Percentiles rank a stretch among this genome's conserved stretches.
phyloP scores from a whole-genome alignment of 1,140 invertebrate species.

The Apis florea region DNA sequence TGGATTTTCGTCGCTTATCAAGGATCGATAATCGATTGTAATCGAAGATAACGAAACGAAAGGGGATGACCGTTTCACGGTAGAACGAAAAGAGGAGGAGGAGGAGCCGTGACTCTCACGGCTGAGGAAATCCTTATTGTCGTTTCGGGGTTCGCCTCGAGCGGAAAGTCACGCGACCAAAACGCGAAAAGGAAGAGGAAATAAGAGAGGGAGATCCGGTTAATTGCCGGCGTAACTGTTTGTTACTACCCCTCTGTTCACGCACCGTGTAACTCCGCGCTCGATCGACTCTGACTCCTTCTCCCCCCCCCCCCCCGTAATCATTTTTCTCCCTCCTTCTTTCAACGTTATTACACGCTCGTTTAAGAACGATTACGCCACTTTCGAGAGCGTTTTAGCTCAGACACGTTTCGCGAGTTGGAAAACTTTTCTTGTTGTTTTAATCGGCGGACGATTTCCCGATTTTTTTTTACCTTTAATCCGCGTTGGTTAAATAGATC shows the following conservation, averaged over 20 bases:
- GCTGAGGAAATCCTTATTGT: constrained; percentile 61
- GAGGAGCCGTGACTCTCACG: constrained; percentile 56
- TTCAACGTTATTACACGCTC: constrained; percentile 11
- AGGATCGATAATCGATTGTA: too few species aligned
- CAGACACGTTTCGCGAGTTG: neutral
- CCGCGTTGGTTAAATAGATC: too few species aligned
- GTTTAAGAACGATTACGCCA: neutral
- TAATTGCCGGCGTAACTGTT: constrained; percentile 54
- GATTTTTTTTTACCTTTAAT: too few species aligned
- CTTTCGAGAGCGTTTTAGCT: neutral
- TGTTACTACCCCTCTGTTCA: constrained; percentile 41
- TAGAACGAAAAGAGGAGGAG: constrained; percentile 34
- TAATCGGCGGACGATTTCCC: too few species aligned
- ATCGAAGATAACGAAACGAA: constrained; percentile 19
- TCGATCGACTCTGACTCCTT: neutral
- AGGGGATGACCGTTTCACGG: constrained; percentile 8
- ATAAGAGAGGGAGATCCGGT: constrained; percentile 57
- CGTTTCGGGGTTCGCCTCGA: constrained; percentile 48
- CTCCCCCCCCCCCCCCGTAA: neutral
- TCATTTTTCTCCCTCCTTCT: neutral
- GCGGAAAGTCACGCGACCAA: constrained; percentile 66
- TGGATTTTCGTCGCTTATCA: neutral
- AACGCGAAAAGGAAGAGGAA: constrained; percentile 60
- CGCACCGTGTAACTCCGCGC: constrained; percentile 24
- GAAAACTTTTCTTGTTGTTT: too few species aligned